Conservation (phyloP, 2,888 invertebrate genomes). For the Erebia epiphron region DNA sequence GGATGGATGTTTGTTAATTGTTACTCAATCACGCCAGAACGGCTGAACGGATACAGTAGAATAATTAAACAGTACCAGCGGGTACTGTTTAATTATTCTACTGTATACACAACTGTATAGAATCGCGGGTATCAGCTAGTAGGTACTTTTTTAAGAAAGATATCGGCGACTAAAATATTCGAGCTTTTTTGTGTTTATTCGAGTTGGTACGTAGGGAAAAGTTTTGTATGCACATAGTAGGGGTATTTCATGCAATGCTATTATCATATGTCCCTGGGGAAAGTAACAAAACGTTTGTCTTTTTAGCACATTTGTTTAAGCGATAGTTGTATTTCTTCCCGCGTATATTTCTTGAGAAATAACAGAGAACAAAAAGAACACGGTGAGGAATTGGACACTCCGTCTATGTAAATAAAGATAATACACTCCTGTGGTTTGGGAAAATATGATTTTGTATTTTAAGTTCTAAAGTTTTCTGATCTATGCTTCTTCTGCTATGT, state of each 20-base stretch:
- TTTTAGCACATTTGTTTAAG: conserved; percentile 81
- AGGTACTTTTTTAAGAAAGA: no score
- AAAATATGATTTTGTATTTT: conserved; percentile 37
- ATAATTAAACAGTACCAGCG: no score
- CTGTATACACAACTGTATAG: no score
- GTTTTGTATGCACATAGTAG: conserved; percentile 47
- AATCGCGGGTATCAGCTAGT: no score
- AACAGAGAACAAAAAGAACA: conserved; percentile 47
- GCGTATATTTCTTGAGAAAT: conserved; percentile 61
- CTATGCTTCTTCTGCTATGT: no score
- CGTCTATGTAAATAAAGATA: conserved; percentile 44
- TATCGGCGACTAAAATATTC: no score
- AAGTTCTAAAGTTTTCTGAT: conserved; percentile 31
- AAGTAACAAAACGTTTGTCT: conserved; percentile 78
- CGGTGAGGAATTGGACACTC: conserved; percentile 53
- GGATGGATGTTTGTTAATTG: no score
- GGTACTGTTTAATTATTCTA: no score
- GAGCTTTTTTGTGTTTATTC: background rate
- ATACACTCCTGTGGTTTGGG: conserved; percentile 16
- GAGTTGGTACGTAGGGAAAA: background rate
- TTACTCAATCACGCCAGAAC: no score
- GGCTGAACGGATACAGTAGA: no score
- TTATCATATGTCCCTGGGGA: conserved; percentile 78
- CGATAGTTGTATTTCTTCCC: conserved; percentile 75
- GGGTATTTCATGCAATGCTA: conserved; percentile 59